Evolutionary conservation across 1,140 invertebrate genomes (phyloP), one percentile per base, ranked within the genome.

Genomic region (Thaumetopoea pityocampa): DNA sequence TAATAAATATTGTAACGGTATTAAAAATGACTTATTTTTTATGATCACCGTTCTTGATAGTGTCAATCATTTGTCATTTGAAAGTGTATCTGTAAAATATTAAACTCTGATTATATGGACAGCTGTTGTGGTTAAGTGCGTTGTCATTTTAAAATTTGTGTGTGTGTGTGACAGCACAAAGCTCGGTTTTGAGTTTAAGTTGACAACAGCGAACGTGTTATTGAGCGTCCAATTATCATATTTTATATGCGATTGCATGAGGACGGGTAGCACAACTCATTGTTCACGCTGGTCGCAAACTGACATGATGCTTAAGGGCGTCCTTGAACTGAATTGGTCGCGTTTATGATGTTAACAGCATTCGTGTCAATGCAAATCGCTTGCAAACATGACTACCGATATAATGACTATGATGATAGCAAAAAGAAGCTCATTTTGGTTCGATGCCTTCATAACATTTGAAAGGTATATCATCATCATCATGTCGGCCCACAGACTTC

Each of bases 311-410:
- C 64, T 78, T 73, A 73, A 69, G 40, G 32, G 51, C 61, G 74
- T 77, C 79, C 79, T 80, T 83, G 79, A 83, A 83, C 79, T 80
- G 68, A 77, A 83, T 83, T 69, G 72, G 42, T 50, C 67, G 60
- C 69, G 70, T 76, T 82, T 74, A 79, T 78, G 67, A 70, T 70
- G 62, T 67, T 72, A 68, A 71, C 65, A 67, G 78, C 67, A 79
- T 60, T 70, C 56, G 64, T 77, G 78, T 79, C 74, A 82, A 78
- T 79, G 67, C 58, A 69, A 79, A 76, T 72, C 33, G 50, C 58
- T 63, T 51, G 66, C 51, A 64, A 67, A 65, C 55, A 56, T 52
- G 50, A 60, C 55, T 69, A 56, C 54, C 44, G 55, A 51, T 49
- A n/a, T n/a, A n/a, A n/a, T 57, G 58, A 64, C 50, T 56, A 61